A percentile compares a stretch with the other conserved stretches of the same genome.
Conservation (phyloP, 1,140 invertebrate genomes). For the Drosophila miranda region DNA sequence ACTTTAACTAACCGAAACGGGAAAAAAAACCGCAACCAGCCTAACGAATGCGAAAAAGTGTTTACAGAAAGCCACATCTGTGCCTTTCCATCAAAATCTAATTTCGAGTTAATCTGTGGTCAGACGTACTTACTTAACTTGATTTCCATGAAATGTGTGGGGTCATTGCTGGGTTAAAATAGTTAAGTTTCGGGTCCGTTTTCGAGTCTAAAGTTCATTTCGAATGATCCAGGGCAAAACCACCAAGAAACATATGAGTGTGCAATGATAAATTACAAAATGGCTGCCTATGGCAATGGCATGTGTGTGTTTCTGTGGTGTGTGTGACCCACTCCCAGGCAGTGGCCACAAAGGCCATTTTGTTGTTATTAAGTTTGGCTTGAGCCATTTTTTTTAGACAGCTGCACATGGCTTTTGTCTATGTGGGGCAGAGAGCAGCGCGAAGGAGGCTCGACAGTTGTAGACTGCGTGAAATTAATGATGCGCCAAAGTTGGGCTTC, state of each 20-base stretch:
- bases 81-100: background rate
- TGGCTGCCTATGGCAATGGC: constrained; percentile 67
- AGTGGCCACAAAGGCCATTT: constrained; percentile 72
- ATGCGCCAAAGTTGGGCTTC: constrained; percentile 71
- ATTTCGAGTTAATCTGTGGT: constrained; percentile 2
- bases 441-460: constrained; percentile 67
- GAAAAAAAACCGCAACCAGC: too few relatives aligned
- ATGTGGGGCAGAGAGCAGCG: constrained; percentile 11
- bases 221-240: constrained; percentile 53
- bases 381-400: constrained; percentile 59
- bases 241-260: constrained; percentile 28
- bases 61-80: too few relatives aligned
- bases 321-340: constrained; percentile 49
- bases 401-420: constrained; percentile 53
- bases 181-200: constrained; percentile 45
- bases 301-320: constrained; percentile 18
- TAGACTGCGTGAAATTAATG: constrained; percentile 78
- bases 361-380: constrained; percentile 80
- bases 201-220: constrained; percentile 71
- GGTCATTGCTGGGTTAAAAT: constrained; percentile 59
- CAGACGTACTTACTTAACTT: constrained; percentile 15
- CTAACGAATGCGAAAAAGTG: too few relatives aligned
- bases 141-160: constrained; percentile 18
- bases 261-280: constrained; percentile 81
- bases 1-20: too few relatives aligned